Percentiles rank a stretch among this genome's conserved stretches.
Evolutionary conservation across 2,113 vertebrate genomes (phyloP).

Genomic region (Leucoraja erinaceus): DNA sequence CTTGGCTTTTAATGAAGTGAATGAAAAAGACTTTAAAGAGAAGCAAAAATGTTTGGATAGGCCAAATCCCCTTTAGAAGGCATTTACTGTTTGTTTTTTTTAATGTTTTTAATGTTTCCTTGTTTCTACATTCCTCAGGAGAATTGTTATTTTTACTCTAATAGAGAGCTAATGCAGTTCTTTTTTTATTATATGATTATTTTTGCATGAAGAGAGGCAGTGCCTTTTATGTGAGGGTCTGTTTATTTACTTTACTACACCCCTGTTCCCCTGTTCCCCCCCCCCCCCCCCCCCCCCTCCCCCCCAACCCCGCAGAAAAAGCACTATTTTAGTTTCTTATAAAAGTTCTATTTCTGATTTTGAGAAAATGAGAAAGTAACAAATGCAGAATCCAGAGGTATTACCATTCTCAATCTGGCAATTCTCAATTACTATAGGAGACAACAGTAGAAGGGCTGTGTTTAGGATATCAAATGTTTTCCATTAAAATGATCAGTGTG

Average conservation of each 20-base stretch:
- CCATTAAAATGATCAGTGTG: background rate
- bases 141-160: conserved; percentile 28
- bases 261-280: no score
- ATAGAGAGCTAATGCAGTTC: background rate
- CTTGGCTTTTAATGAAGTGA: conserved; percentile 33
- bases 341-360: background rate
- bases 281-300: no score
- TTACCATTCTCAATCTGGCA: background rate
- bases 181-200: background rate
- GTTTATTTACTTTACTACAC: background rate
- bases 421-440: background rate
- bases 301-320: background rate
- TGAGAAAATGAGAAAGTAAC: background rate
- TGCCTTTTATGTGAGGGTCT: conserved; percentile 9
- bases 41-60: conserved; percentile 25
- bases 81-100: conserved; percentile 25
- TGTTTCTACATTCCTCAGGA: conserved; percentile 11
- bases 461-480: background rate
- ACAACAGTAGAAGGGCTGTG: background rate
- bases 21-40: conserved; percentile 20
- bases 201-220: background rate
- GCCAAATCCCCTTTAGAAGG: background rate
- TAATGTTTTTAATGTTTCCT: conserved; percentile 36
- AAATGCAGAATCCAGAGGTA: background rate
- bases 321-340: background rate